phyloP scores from a whole-genome alignment of 2,113 vertebrate species.

The Phaethon lepturus region DNA sequence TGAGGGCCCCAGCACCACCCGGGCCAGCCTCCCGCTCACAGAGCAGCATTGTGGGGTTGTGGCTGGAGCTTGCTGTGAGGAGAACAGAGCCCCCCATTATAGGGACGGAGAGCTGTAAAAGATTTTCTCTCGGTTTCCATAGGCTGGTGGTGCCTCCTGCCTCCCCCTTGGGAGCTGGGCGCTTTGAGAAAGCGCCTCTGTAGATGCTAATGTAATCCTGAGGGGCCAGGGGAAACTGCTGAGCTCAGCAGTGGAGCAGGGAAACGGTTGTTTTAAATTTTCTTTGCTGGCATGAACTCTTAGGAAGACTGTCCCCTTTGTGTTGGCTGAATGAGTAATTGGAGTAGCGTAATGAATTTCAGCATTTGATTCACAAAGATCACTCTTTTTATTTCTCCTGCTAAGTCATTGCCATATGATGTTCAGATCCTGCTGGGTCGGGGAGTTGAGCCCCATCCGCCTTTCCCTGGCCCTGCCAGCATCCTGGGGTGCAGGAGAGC shows the following conservation, averaged over 20 bases:
- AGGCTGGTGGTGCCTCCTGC: not conserved
- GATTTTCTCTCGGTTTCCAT: not conserved
- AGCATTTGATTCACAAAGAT: not conserved
- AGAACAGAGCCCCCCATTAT: slow-evolving; percentile 52
- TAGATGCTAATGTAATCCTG: not conserved
- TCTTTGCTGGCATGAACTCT: not conserved
- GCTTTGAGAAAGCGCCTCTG: not conserved
- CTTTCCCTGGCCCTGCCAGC: not conserved
- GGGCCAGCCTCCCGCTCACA: not conserved
- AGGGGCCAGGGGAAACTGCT: not conserved
- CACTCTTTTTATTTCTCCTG: not conserved
- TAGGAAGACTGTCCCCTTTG: not conserved
- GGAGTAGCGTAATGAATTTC: not conserved
- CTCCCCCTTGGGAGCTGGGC: not conserved
- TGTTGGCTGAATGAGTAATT: not conserved
- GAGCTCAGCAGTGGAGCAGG: not conserved
- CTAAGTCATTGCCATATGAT: not conserved
- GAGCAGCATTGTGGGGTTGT: not conserved
- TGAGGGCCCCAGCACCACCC: not conserved
- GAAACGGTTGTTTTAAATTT: not conserved
- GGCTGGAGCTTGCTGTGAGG: not conserved
- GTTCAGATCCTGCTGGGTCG: not conserved
- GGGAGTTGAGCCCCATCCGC: rapidly evolving
- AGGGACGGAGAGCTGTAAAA: not conserved
- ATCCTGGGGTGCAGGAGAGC: rapidly evolving